These are phyloP conservation scores for Vulpes ferrilata DNA, from an alignment of 2,113 vertebrate genomes.

Conservation along the genomic window DNA sequence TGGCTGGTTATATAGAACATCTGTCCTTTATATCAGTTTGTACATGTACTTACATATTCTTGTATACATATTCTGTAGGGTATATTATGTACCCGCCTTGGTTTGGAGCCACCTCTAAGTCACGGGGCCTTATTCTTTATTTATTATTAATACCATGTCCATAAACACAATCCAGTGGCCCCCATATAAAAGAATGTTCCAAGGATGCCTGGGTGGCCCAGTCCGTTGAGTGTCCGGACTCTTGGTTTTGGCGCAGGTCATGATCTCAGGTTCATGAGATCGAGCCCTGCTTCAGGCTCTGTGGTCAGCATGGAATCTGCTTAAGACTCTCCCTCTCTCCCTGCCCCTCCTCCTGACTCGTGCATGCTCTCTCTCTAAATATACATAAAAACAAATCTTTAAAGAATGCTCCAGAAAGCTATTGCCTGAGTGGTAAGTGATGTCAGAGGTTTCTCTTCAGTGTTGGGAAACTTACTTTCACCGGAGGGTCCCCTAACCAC, in stretches of 20 bases:
- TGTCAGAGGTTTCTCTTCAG: background rate
- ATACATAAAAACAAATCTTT: background rate
- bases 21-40: accelerated
- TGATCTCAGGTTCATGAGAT: background rate
- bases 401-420: background rate
- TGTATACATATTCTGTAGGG: background rate
- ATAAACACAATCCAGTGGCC: background rate
- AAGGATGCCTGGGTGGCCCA: background rate
- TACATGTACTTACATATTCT: accelerated
- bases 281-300: background rate
- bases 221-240: background rate
- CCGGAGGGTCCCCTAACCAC: background rate
- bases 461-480: background rate
- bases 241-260: background rate
- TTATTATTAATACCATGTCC: no score
- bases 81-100: accelerated
- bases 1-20: accelerated
- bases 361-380: background rate
- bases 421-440: background rate
- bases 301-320: background rate
- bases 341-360: background rate
- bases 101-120: background rate
- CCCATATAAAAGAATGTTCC: background rate
- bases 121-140: accelerated
- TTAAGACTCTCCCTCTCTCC: background rate